A percentile compares a stretch with the other conserved stretches of the same genome.
These are phyloP conservation scores for Zaprionus bogoriensis DNA, from an alignment of 2,888 invertebrate species.

Conservation along the genomic window DNA sequence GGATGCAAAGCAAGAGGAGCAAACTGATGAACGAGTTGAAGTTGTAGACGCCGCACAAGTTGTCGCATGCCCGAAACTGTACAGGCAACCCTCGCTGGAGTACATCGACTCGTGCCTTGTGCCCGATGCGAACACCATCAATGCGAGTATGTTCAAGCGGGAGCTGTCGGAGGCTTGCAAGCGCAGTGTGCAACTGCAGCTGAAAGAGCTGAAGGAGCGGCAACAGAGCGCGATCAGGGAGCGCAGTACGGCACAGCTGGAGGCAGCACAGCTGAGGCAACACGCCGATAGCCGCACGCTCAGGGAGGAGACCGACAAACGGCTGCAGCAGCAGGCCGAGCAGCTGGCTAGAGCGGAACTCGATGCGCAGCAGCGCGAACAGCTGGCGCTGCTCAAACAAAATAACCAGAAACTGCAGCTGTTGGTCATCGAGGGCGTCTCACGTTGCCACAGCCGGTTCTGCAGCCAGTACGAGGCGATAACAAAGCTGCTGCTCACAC, in stretches of 20 bases:
- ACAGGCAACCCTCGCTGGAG: constrained; percentile 16
- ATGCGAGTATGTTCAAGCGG: constrained; percentile 61
- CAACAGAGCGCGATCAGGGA: constrained; percentile 24
- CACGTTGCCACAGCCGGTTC: constrained; percentile 85
- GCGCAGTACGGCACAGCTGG: constrained; percentile 21
- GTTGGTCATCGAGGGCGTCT: constrained; percentile 84
- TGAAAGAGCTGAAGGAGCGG: constrained; percentile 38
- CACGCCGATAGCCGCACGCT: constrained; percentile 31
- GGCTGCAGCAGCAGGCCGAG: constrained; percentile 71
- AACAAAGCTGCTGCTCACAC: constrained; percentile 81
- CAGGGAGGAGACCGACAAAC: constrained; percentile 55
- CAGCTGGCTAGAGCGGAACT: constrained; percentile 56
- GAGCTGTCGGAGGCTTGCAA: constrained; percentile 68
- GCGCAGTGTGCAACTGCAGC: constrained; percentile 51
- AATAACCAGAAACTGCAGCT: constrained; percentile 69
- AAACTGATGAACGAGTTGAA: neutral
- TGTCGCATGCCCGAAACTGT: neutral
- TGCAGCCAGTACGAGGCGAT: constrained; percentile 85
- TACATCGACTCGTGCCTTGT: constrained; percentile 34
- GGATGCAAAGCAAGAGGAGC: neutral
- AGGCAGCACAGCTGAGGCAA: neutral
- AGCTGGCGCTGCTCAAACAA: constrained; percentile 59
- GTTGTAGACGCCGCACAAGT: neutral
- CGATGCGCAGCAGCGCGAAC: constrained; percentile 62
- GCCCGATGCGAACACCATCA: constrained; percentile 55